Conservation (phyloP, 2,113 vertebrate species). For the Scartelaos histophorus region DNA sequence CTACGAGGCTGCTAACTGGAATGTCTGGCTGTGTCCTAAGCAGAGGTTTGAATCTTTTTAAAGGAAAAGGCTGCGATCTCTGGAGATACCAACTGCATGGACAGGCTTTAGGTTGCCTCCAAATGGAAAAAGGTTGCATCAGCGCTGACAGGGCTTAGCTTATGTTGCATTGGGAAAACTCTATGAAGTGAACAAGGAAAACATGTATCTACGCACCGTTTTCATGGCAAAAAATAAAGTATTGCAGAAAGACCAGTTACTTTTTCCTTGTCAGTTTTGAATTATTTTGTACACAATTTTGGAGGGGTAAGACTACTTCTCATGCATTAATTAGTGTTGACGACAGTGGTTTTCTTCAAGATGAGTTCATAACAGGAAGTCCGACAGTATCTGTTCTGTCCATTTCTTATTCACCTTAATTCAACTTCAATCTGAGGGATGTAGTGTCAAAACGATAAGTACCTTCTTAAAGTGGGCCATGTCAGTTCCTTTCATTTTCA, state of each 20-base stretch:
- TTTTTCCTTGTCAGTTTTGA: constrained; percentile 53
- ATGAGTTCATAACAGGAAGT: constrained; percentile 24
- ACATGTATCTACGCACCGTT: background rate
- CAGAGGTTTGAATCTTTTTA: constrained; percentile 20
- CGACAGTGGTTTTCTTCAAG: constrained; percentile 41
- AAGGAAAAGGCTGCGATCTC: constrained; percentile 28
- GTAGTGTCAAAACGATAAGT: constrained; percentile 44
- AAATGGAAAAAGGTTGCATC: constrained; percentile 13
- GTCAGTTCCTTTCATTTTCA: constrained; percentile 14
- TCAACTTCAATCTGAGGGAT: constrained; percentile 9
- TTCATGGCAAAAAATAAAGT: constrained; percentile 59
- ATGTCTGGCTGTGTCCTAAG: constrained; percentile 28
- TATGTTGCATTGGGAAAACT: background rate
- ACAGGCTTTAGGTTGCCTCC: constrained; percentile 8
- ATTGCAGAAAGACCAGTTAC: constrained; percentile 59
- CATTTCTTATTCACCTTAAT: constrained; percentile 5
- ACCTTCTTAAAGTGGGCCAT: constrained; percentile 39
- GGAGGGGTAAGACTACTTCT: background rate
- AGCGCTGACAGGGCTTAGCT: background rate
- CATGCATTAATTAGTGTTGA: constrained; percentile 7
- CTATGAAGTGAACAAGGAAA: background rate
- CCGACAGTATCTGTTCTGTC: constrained; percentile 19
- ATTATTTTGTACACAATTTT: constrained; percentile 20
- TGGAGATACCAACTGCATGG: constrained; percentile 7
- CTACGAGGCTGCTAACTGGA: constrained; percentile 25